phyloP scores from a whole-genome alignment of 1,140 invertebrate species.

The Zaprionus kolodkinae region DNA sequence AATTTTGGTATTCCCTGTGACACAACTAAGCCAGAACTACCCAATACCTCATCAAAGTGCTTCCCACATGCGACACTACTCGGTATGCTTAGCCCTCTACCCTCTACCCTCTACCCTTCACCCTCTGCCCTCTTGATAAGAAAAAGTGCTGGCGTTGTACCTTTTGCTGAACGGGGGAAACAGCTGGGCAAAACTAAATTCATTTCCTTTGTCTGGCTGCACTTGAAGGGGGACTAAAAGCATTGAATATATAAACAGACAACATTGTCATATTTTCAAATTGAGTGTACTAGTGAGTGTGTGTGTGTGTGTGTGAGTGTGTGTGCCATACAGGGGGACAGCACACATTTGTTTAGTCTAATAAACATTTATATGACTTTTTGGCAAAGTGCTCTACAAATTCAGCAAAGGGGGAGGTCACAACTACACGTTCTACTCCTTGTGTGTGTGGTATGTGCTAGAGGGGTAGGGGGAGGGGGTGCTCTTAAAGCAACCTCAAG shows the following conservation, averaged over 20 bases:
- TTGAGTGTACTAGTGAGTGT: slow-evolving; percentile 65
- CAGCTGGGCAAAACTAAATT: slow-evolving; percentile 34
- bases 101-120: not conserved
- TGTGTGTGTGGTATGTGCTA: not conserved
- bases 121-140: slow-evolving; percentile 35
- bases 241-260: slow-evolving; percentile 78
- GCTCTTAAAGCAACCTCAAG: not conserved
- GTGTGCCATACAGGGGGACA: slow-evolving; percentile 15
- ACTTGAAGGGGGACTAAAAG: slow-evolving; percentile 61
- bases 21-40: slow-evolving; percentile 15
- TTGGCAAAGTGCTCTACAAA: slow-evolving; percentile 59
- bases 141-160: slow-evolving; percentile 71
- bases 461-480: too few relatives aligned
- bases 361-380: slow-evolving; percentile 79
- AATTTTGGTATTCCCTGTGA: slow-evolving; percentile 19
- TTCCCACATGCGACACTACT: not conserved
- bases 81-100: not conserved
- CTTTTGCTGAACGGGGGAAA: slow-evolving; percentile 50
- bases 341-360: slow-evolving; percentile 72
- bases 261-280: slow-evolving; percentile 81
- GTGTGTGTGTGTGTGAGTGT: not conserved
- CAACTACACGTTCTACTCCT: not conserved
- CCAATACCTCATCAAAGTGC: slow-evolving; percentile 15
- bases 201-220: slow-evolving; percentile 53
- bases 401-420: not conserved